phyloP scores from a whole-genome alignment of 1,140 invertebrate genomes.

The Cyclargus thomasi region DNA sequence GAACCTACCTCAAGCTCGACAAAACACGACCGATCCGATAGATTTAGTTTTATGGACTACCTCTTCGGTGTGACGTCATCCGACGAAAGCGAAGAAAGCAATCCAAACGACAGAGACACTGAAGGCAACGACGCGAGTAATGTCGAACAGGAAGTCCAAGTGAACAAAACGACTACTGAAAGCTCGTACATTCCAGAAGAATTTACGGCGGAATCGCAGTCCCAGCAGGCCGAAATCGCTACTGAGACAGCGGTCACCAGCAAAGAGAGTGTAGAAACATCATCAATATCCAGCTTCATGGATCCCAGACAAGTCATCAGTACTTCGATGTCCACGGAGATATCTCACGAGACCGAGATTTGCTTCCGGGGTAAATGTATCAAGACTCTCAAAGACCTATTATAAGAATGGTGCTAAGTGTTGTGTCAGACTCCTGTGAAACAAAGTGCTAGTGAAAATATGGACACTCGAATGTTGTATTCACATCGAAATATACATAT shows the following conservation, averaged over 20 bases:
- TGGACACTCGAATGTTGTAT: slow-evolving; percentile 8
- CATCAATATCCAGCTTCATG: slow-evolving; percentile 67
- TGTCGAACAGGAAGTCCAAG: slow-evolving; percentile 21
- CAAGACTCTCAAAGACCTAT: slow-evolving; percentile 77
- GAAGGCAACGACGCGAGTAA: slow-evolving; percentile 30
- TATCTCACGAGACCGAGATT: slow-evolving; percentile 90
- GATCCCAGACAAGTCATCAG: slow-evolving; percentile 77
- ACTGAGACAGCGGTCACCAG: slow-evolving; percentile 32
- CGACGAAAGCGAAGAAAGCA: slow-evolving; percentile 29
- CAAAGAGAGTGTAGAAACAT: slow-evolving; percentile 38
- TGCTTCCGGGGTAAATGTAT: slow-evolving; percentile 89
- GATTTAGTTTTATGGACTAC: slow-evolving; percentile 65
- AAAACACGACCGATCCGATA: slow-evolving; percentile 46
- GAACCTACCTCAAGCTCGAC: slow-evolving; percentile 36
- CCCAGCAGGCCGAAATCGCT: slow-evolving; percentile 29
- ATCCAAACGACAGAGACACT: slow-evolving; percentile 22
- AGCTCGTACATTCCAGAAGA: slow-evolving; percentile 57
- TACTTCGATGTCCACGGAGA: slow-evolving; percentile 85
- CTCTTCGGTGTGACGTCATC: slow-evolving; percentile 51
- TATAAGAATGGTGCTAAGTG: slow-evolving; percentile 31
- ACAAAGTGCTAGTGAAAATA: slow-evolving; percentile 19
- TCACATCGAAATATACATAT: slow-evolving; percentile 3
- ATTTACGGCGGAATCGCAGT: slow-evolving; percentile 42
- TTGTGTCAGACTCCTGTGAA: slow-evolving; percentile 26
- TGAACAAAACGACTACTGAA: slow-evolving; percentile 52